Percentiles rank a stretch among this genome's conserved stretches.
These are phyloP conservation scores for Rhyacophila evoluta DNA, from an alignment of 2,888 invertebrate species.

Conservation along the genomic window DNA sequence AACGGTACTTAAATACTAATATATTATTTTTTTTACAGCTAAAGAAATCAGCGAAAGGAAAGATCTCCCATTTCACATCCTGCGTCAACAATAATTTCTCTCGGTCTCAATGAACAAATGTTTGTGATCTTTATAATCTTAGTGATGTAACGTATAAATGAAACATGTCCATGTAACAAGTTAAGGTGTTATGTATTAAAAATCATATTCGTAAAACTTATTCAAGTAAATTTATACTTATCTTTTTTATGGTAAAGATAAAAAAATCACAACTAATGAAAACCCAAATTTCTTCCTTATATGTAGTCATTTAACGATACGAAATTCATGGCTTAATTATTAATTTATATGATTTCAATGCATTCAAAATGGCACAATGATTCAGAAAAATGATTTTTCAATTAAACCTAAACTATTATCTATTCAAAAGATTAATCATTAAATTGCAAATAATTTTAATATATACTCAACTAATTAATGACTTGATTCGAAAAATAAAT, in stretches of 20 bases:
- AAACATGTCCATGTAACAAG: constrained; percentile 21
- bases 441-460: no score
- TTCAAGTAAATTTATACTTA: background rate
- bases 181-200: constrained; percentile 16
- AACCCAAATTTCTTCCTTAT: background rate
- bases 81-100: background rate
- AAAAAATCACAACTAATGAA: background rate
- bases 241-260: background rate
- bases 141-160: constrained; percentile 5
- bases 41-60: constrained; percentile 8
- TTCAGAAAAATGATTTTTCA: no score
- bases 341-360: no score
- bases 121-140: constrained; percentile 17
- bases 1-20: no score
- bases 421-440: no score
- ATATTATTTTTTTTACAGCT: background rate
- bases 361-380: no score
- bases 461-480: no score
- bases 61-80: constrained; percentile 2
- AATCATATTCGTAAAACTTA: constrained; percentile 3
- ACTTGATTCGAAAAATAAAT: no score
- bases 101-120: constrained; percentile 8
- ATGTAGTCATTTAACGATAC: no score
- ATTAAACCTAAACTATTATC: no score
- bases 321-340: no score